These are phyloP conservation scores for Thaumatotibia leucotreta DNA, from an alignment of 1,140 invertebrate genomes.

Conservation along the genomic window DNA sequence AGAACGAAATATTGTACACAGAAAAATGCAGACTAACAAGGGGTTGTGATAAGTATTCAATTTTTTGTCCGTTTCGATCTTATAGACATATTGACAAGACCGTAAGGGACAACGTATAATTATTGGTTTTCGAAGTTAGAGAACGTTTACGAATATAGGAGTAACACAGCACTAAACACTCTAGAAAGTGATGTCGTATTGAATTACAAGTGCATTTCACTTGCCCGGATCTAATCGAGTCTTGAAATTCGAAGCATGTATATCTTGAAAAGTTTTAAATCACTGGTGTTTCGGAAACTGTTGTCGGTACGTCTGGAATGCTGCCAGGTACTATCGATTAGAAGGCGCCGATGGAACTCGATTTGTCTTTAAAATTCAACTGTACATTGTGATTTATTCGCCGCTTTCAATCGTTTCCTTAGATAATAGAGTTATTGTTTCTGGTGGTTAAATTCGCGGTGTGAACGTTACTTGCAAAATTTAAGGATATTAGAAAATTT, in stretches of 20 bases:
- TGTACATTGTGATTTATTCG: slow-evolving; percentile 9
- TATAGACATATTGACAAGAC: too few species aligned
- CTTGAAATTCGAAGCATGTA: not conserved
- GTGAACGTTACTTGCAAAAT: not conserved
- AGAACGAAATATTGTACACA: too few species aligned
- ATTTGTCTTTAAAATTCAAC: slow-evolving; percentile 8
- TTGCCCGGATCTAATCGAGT: not conserved
- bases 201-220: not conserved
- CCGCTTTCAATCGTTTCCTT: not conserved
- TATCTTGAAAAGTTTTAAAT: slow-evolving; percentile 11
- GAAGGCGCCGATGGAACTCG: slow-evolving; percentile 5
- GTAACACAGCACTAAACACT: too few species aligned
- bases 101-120: too few species aligned
- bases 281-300: slow-evolving; percentile 11
- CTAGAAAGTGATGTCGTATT: not conserved
- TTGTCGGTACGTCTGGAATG: slow-evolving; percentile 3
- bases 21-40: too few species aligned
- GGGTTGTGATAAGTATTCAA: too few species aligned
- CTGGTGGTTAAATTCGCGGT: not conserved
- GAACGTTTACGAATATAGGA: too few species aligned
- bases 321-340: slow-evolving; percentile 11
- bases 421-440: not conserved
- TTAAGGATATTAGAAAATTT: not conserved
- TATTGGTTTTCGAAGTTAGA: too few species aligned
- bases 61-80: too few species aligned